Percentiles rank a stretch among this genome's conserved stretches.
Conservation (phyloP, 2,113 vertebrate genomes). For the Petrocephalus zakoni region DNA sequence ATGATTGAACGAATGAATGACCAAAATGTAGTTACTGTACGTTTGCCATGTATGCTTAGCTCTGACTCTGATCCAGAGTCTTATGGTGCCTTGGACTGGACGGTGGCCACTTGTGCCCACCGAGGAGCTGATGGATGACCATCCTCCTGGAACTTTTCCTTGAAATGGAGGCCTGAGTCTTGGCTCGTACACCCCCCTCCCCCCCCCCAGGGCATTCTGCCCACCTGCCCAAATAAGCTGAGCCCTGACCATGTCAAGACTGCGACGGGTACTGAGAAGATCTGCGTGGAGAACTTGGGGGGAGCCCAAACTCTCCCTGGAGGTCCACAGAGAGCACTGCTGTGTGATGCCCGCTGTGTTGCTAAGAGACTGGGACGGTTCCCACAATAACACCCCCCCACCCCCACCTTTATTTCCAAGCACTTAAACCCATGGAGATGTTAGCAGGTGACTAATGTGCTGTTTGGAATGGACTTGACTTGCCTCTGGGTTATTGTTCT, state of each 20-base stretch:
- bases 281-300: background rate
- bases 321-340: background rate
- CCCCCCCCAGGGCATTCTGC: background rate
- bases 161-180: background rate
- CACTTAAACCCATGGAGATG: background rate
- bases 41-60: background rate
- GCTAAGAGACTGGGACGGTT: background rate
- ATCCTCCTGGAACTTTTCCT: background rate
- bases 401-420: background rate
- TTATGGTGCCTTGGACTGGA: background rate
- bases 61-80: background rate
- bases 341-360: background rate
- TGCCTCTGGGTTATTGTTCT: background rate
- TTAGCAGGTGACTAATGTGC: background rate
- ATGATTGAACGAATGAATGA: no score
- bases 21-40: background rate
- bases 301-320: background rate
- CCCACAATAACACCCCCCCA: background rate
- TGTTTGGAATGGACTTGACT: background rate
- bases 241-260: background rate
- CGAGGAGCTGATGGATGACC: background rate
- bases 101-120: no score
- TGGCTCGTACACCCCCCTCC: background rate
- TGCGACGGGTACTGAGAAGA: background rate
- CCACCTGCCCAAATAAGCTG: background rate